Evolutionary conservation across 2,113 vertebrate species (phyloP), one percentile per base, ranked within the genome.

Genomic region (Corythornis madagascariensis): DNA sequence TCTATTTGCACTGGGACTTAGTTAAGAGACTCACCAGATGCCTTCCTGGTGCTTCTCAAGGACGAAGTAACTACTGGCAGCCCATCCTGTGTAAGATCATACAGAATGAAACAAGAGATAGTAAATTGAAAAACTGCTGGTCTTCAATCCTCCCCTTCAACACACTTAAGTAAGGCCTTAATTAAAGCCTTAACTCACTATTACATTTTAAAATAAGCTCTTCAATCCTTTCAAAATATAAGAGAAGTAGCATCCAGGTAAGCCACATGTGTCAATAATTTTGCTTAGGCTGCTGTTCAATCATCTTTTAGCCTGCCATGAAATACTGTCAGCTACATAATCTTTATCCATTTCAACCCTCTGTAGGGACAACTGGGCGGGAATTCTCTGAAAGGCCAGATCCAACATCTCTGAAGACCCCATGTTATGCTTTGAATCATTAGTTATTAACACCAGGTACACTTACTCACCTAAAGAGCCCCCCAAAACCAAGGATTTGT

Each of bases 21-120:
- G 19, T 57, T 71, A 66, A 80, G 72, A 80, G 42, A 89, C 94
- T 95, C 63, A 92, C 89, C 92, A 72, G 71, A 42, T 28, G 42
- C 71, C 47, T 90, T 83, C 56, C 56, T 65, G 71, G 64, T 42
- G 60, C 12, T 82, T 29, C 60, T 89, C 33, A 35, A 35, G 35
- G 77, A 85, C 42, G 94, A 75, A 82, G 63, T 47, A 76, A 79
- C 15, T 31, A 42, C 14, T 80, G 91, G 91, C 78, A 88, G 64
- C 53, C 57, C 94, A 84, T 50, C 88, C 97, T 97, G 76, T 20
- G 90, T 59, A 63, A 79, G 50, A 84, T 13, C 63, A 75, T 31
- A 77, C 24, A 72, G 35, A 94, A 71, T 11, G 5, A 55, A 82
- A 84, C 7, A 64, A 22, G 25, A 45, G 63, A 42, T 45, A 20